A percentile compares a stretch with the other conserved stretches of the same genome.
Conservation (phyloP, 2,797 vertebrate species). For the Mus minutoides region DNA sequence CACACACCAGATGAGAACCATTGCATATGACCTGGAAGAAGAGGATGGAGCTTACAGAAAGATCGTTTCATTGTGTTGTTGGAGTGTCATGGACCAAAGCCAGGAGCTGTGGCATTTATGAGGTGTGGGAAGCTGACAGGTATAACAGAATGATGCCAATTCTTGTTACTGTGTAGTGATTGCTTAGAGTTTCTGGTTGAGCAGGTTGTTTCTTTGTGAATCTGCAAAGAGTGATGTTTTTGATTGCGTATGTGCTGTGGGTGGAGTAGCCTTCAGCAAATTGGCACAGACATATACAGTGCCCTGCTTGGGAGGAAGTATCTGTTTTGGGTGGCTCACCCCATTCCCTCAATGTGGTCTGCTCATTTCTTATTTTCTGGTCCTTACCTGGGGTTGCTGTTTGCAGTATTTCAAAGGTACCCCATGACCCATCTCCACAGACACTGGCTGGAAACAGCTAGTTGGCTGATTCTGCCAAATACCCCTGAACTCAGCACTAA, state of each 20-base stretch:
- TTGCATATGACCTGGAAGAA: constrained; percentile 14
- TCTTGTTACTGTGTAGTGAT: neutral
- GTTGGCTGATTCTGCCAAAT: neutral
- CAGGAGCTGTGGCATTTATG: neutral
- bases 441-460: neutral
- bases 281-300: neutral
- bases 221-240: neutral
- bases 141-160: neutral
- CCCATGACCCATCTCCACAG: neutral
- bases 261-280: neutral
- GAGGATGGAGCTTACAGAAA: neutral
- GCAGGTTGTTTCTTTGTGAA: constrained; percentile 31
- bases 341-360: neutral
- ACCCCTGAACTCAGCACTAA: neutral
- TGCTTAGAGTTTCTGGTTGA: neutral
- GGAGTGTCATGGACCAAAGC: neutral
- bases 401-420: neutral
- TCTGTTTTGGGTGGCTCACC: neutral
- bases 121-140: neutral
- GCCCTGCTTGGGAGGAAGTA: neutral
- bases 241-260: neutral
- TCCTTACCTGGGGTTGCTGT: neutral
- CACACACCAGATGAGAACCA: neutral
- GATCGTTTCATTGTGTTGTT: neutral
- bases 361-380: neutral